These are phyloP conservation scores for Rhagium mordax DNA, from an alignment of 2,888 invertebrate species.

Conservation along the genomic window DNA sequence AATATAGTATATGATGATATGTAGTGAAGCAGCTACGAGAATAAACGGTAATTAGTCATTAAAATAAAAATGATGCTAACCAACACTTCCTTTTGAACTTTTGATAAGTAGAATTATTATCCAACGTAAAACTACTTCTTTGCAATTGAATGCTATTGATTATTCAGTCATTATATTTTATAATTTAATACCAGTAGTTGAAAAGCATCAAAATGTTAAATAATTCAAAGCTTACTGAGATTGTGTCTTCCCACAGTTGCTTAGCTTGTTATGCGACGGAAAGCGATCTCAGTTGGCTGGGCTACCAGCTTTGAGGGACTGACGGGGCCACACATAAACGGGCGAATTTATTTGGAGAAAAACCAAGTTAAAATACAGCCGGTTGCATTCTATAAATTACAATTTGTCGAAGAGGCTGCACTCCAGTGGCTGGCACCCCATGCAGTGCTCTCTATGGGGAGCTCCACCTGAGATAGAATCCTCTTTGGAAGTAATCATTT, in stretches of 20 bases:
- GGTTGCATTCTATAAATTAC: constrained; percentile 67
- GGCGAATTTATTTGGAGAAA: constrained; percentile 65
- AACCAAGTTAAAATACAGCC: constrained; percentile 60
- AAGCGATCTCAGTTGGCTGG: constrained; percentile 20
- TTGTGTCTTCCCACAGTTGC: constrained; percentile 41
- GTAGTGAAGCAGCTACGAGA: neutral
- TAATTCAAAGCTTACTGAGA: constrained; percentile 37
- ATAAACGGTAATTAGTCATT: neutral
- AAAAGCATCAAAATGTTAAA: constrained; percentile 41
- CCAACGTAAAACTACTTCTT: neutral
- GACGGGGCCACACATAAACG: constrained; percentile 67
- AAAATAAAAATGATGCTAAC: neutral
- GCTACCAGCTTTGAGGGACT: constrained; percentile 42
- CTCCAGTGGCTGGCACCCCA: constrained; percentile 66
- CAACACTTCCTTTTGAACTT: neutral
- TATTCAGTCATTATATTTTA: constrained; percentile 23
- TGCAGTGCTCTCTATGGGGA: constrained; percentile 64
- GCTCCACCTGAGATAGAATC: constrained; percentile 61
- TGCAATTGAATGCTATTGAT: neutral
- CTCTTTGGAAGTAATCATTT: constrained; percentile 51
- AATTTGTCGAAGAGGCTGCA: constrained; percentile 68
- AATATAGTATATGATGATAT: too few species aligned
- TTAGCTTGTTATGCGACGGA: constrained; percentile 39
- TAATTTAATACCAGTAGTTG: constrained; percentile 32
- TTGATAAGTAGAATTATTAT: neutral